A percentile compares a stretch with the other conserved stretches of the same genome.
Conservation (phyloP, 2,113 vertebrate species). For the Equus quagga region DNA sequence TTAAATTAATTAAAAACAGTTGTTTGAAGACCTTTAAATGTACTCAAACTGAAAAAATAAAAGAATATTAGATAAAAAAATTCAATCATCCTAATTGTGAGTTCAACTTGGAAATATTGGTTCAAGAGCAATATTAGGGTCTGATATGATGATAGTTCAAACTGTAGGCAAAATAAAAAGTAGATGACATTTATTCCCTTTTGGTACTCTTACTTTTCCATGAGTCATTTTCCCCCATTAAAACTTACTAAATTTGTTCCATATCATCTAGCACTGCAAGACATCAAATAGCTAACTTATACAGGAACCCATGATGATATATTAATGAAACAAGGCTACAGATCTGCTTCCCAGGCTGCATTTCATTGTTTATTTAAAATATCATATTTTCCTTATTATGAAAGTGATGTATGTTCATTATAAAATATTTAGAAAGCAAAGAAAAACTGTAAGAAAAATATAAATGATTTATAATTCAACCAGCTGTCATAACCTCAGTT, state of each 20-base stretch:
- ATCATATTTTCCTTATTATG: background rate
- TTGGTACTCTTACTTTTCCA: background rate
- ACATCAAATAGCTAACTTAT: background rate
- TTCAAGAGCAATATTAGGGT: background rate
- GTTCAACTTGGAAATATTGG: background rate
- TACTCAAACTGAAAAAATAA: background rate
- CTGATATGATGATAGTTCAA: background rate
- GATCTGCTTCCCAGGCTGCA: background rate
- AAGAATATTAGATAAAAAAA: background rate
- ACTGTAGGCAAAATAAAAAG: background rate
- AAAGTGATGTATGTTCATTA: background rate
- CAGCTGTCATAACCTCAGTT: background rate
- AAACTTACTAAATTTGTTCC: background rate
- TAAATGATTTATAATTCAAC: background rate
- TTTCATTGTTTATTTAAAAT: background rate
- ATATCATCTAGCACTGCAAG: background rate
- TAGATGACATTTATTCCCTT: background rate
- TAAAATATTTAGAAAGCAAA: conserved; percentile 6
- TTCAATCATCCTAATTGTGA: background rate
- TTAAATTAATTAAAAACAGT: background rate
- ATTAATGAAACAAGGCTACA: background rate
- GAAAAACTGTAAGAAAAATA: background rate
- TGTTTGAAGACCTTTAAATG: background rate
- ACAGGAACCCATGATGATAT: background rate
- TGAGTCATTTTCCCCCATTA: background rate